Evolutionary conservation across 2,888 invertebrate species (phyloP).

Genomic region (Drosophila lutescens): DNA sequence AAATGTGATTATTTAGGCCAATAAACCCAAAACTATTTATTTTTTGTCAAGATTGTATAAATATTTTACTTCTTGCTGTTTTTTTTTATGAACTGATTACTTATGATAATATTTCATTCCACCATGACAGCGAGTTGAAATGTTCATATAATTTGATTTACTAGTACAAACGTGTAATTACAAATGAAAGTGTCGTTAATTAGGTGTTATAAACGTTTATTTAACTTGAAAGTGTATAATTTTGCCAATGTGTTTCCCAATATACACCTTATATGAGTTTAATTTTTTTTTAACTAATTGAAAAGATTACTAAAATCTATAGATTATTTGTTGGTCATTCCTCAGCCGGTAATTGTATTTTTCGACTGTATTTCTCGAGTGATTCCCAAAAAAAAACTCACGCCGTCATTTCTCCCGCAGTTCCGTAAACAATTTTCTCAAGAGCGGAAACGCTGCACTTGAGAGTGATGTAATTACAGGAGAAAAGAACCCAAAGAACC

Average conservation of each 20-base stretch:
- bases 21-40: conserved; percentile 10
- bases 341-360: not conserved
- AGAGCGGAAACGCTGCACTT: conserved; percentile 70
- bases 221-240: not conserved
- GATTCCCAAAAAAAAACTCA: conserved; percentile 2
- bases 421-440: conserved; percentile 29
- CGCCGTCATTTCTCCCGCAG: conserved; percentile 14
- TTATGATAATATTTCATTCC: not conserved
- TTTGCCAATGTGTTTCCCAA: not conserved
- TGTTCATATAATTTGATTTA: not conserved
- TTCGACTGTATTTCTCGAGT: not conserved
- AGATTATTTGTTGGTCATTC: not conserved
- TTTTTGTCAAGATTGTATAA: conserved; percentile 1
- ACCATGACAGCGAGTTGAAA: not conserved
- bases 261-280: not conserved
- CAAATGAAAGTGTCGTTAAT: conserved; percentile 1
- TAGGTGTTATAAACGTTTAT: not conserved
- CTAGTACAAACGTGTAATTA: not conserved
- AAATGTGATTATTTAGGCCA: not conserved
- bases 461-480: conserved; percentile 60
- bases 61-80: not conserved
- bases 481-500: conserved; percentile 13
- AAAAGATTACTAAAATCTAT: not conserved
- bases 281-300: not conserved
- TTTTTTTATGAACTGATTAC: not conserved